Conservation (phyloP, 1,140 invertebrate genomes). For the Bemisia tabaci region DNA sequence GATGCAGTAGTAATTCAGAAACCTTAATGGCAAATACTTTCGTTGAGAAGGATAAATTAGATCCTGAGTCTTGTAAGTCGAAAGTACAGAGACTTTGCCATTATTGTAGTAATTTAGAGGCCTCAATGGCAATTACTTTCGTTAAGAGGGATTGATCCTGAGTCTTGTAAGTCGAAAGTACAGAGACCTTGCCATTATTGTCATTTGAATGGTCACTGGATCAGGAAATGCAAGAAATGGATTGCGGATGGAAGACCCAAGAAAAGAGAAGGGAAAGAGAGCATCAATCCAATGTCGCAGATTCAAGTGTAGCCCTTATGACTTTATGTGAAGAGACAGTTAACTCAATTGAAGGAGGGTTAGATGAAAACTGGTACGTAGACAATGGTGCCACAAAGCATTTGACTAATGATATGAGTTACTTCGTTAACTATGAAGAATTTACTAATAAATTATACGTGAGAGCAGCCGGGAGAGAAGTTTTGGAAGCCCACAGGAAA, state of each 20-base stretch:
- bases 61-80: neutral
- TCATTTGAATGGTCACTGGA: slow-evolving; percentile 23
- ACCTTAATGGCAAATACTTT: too few relatives aligned
- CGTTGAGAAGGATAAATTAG: neutral
- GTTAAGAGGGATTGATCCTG: neutral
- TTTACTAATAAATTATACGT: slow-evolving; percentile 19
- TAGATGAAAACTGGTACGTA: slow-evolving; percentile 22
- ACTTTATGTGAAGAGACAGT: neutral
- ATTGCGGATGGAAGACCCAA: slow-evolving; percentile 22
- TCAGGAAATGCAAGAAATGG: slow-evolving; percentile 22
- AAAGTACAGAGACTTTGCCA: neutral
- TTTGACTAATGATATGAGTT: slow-evolving; percentile 19
- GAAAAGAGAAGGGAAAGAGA: slow-evolving; percentile 13
- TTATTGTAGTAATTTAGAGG: neutral
- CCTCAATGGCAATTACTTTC: too few relatives aligned
- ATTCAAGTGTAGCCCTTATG: neutral
- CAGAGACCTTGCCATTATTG: neutral
- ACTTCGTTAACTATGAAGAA: slow-evolving; percentile 21
- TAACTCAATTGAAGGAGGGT: neutral
- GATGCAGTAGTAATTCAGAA: too few relatives aligned
- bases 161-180: neutral
- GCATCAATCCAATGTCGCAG: neutral
- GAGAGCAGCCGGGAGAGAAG: slow-evolving; percentile 20
- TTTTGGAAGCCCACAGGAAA: slow-evolving; percentile 20
- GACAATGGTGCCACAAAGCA: slow-evolving; percentile 28